These are phyloP conservation scores for Galerucella pusilla DNA, from an alignment of 2,888 invertebrate genomes.

Conservation along the genomic window DNA sequence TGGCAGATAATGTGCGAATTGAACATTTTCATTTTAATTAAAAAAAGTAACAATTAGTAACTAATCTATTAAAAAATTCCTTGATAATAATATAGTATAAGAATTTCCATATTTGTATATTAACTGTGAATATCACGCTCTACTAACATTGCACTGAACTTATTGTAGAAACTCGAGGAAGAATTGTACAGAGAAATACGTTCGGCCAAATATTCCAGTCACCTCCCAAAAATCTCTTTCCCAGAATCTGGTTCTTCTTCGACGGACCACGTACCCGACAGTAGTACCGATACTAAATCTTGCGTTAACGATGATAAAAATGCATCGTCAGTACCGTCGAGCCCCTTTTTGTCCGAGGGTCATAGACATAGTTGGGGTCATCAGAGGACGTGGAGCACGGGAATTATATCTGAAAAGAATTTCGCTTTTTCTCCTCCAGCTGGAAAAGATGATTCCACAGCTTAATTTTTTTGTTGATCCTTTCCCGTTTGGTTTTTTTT, in stretches of 20 bases:
- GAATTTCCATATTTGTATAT: conserved; percentile 6
- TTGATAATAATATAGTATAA: conserved; percentile 7
- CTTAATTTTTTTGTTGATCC: conserved; percentile 45
- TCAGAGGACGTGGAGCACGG: conserved; percentile 62
- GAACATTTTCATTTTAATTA: too few species aligned
- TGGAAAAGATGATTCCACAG: conserved; percentile 55
- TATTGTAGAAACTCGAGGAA: conserved; percentile 69
- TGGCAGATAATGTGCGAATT: too few species aligned
- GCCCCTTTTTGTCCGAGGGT: conserved; percentile 54
- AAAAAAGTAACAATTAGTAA: too few species aligned
- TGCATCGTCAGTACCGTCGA: conserved; percentile 58
- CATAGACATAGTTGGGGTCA: conserved; percentile 59
- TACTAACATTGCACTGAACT: conserved; percentile 38
- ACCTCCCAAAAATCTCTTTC: conserved; percentile 57
- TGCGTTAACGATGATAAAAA: conserved; percentile 32
- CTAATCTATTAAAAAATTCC: background rate
- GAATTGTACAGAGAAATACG: conserved; percentile 65
- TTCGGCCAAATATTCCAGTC: conserved; percentile 62
- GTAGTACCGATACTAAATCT: conserved; percentile 17
- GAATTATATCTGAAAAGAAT: conserved; percentile 49
- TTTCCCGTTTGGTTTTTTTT: conserved; percentile 36
- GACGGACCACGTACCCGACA: conserved; percentile 44
- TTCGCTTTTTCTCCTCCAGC: conserved; percentile 45
- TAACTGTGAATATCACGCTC: conserved; percentile 9
- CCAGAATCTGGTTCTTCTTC: conserved; percentile 52